phyloP scores from a whole-genome alignment of 2,113 vertebrate species.

The Lepus americanus region DNA sequence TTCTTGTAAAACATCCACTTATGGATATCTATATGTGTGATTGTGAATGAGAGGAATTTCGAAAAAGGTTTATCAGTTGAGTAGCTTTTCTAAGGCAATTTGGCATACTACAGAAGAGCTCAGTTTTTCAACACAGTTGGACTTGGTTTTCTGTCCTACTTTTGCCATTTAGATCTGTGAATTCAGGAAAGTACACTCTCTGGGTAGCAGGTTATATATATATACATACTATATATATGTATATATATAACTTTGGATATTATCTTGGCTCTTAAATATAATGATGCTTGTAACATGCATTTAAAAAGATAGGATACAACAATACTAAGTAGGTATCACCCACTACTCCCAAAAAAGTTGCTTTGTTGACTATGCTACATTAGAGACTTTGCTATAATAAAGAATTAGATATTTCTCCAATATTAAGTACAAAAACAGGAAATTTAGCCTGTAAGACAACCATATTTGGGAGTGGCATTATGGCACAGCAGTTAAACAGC shows the following conservation, averaged over 20 bases:
- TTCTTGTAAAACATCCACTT: constrained; percentile 5
- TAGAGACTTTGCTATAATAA: background rate
- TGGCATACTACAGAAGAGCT: background rate
- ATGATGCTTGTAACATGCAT: background rate
- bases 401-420: background rate
- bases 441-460: background rate
- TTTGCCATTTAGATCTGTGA: background rate
- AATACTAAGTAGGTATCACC: background rate
- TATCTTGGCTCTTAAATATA: constrained; percentile 9
- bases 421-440: background rate
- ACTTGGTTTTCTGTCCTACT: background rate
- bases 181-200: background rate
- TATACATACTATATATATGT: no score
- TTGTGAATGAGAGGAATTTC: background rate
- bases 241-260: background rate
- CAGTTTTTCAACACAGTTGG: background rate
- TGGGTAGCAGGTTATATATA: no score
- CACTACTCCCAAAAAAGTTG: fast-evolving
- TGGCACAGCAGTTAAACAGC: no score
- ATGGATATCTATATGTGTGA: background rate
- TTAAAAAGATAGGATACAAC: background rate
- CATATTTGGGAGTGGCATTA: background rate
- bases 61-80: background rate
- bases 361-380: background rate
- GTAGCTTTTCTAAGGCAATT: background rate